Evolutionary conservation across 2,113 vertebrate genomes (phyloP).

Genomic region (Gadus chalcogrammus): DNA sequence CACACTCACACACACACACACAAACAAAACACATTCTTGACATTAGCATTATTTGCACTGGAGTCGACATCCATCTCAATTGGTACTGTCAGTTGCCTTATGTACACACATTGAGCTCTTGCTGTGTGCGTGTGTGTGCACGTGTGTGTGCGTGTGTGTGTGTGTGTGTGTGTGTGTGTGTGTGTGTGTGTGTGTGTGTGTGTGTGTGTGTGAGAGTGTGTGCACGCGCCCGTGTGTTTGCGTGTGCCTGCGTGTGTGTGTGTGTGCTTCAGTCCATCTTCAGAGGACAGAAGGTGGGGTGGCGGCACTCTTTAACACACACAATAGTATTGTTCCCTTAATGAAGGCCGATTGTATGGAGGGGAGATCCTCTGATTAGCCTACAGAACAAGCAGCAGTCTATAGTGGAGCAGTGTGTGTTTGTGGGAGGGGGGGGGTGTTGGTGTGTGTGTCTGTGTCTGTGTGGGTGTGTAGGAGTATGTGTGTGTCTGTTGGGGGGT

Average conservation of each 20-base stretch:
- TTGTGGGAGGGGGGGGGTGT: neutral
- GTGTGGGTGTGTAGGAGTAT: neutral
- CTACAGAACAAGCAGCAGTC: neutral
- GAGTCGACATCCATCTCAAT: no score
- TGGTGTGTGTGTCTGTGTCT: conserved; percentile 15
- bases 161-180: conserved; percentile 12
- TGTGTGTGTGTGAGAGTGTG: conserved; percentile 3
- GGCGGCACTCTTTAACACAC: neutral
- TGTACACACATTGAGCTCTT: no score
- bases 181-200: conserved; percentile 17
- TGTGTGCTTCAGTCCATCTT: conserved; percentile 3
- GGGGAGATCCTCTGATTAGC: neutral
- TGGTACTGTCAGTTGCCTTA: no score
- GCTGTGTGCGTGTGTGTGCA: conserved; percentile 17
- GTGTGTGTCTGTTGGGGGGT: neutral
- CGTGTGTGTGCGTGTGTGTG: conserved; percentile 22
- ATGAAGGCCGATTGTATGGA: conserved; percentile 3
- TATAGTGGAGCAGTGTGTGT: conserved; percentile 11
- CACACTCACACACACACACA: neutral
- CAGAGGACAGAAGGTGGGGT: conserved; percentile 7
- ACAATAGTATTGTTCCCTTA: conserved; percentile 1
- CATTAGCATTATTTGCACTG: no score
- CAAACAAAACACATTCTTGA: neutral
- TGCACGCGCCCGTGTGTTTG: conserved; percentile 28
- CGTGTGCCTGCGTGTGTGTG: conserved; percentile 13